A percentile compares a stretch with the other conserved stretches of the same genome.
Evolutionary conservation across 2,888 invertebrate species (phyloP).

Genomic region (Pseudanteris insignis): DNA sequence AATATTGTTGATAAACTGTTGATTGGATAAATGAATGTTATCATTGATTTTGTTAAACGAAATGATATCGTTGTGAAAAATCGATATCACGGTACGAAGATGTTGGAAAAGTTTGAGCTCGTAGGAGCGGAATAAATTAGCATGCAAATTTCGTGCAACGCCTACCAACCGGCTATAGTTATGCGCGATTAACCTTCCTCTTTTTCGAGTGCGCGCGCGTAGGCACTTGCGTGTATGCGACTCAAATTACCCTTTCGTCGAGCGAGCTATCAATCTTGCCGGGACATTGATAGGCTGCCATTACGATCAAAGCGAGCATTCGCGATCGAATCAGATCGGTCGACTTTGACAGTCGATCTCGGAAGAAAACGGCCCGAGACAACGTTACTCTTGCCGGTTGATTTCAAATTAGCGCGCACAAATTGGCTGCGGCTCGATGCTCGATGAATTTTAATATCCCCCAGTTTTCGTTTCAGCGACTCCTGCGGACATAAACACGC

Average conservation of each 20-base stretch:
- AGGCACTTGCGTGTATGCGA: constrained; percentile 29
- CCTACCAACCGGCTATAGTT: constrained; percentile 47
- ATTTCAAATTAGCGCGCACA: constrained; percentile 33
- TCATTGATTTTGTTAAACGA: no score
- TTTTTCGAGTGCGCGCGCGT: constrained; percentile 34
- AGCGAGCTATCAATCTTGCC: constrained; percentile 58
- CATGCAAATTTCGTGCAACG: constrained; percentile 51
- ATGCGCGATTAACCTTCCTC: constrained; percentile 53
- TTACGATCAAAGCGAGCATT: constrained; percentile 50
- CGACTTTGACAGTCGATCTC: constrained; percentile 36
- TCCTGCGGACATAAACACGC: no score
- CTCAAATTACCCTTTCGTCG: constrained; percentile 60
- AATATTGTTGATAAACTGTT: no score
- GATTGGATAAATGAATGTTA: no score
- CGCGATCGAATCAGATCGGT: constrained; percentile 43
- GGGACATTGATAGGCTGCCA: constrained; percentile 56
- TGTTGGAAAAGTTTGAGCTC: constrained; percentile 22
- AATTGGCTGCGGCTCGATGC: constrained; percentile 21
- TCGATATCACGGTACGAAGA: no score
- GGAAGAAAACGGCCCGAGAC: constrained; percentile 48
- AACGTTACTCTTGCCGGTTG: constrained; percentile 15
- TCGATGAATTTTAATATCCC: constrained; percentile 16
- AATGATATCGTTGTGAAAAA: no score
- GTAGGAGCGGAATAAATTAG: constrained; percentile 52
- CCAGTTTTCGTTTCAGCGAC: no score